Evolutionary conservation across 2,113 vertebrate species (phyloP).

Genomic region (Danio rerio): DNA sequence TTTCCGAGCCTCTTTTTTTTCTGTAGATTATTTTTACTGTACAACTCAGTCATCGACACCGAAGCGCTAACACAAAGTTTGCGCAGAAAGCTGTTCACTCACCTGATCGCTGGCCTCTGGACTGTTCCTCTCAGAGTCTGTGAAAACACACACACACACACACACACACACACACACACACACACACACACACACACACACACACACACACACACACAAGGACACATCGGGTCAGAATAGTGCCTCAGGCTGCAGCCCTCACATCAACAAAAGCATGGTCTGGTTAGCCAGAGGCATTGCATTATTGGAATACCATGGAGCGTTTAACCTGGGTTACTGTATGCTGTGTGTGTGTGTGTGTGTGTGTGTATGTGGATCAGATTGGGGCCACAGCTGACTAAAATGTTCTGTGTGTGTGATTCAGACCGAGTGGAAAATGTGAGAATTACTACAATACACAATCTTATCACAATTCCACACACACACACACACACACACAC

Average conservation of each 20-base stretch:
- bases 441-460: conserved; percentile 31
- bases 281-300: conserved; percentile 57
- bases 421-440: conserved; percentile 43
- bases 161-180: no score
- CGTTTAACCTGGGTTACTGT: conserved; percentile 49
- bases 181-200: conserved; percentile 32
- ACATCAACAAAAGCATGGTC: conserved; percentile 54
- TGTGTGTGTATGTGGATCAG: conserved; percentile 18
- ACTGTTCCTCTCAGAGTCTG: conserved; percentile 89
- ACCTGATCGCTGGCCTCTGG: conserved; percentile 87
- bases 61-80: not conserved
- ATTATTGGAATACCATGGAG: conserved; percentile 55
- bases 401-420: conserved; percentile 44
- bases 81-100: conserved; percentile 20
- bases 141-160: conserved; percentile 59
- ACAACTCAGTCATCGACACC: conserved; percentile 29
- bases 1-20: not conserved
- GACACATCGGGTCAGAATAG: conserved; percentile 45
- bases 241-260: conserved; percentile 55
- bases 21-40: not conserved
- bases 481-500: not conserved
- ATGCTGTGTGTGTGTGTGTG: conserved; percentile 18
- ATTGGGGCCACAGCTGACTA: conserved; percentile 37
- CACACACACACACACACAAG: conserved; percentile 29
- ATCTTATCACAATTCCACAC: conserved; percentile 6